A percentile compares a stretch with the other conserved stretches of the same genome.
Evolutionary conservation across 2,797 vertebrate species (phyloP).

Genomic region (Microchirus variegatus): DNA sequence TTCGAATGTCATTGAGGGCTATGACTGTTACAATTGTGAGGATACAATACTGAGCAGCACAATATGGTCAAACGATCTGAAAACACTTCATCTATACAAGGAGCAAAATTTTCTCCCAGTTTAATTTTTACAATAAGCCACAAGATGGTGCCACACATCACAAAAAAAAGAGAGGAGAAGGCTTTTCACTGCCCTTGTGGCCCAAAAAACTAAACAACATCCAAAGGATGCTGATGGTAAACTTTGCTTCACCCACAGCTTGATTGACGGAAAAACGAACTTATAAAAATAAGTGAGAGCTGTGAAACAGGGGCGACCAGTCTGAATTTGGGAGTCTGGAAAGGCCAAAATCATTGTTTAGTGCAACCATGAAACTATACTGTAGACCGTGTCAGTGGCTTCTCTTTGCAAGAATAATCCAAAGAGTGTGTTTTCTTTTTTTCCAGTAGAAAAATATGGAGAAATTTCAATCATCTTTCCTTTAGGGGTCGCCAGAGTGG

Average conservation of each 20-base stretch:
- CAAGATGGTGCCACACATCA: constrained; percentile 61
- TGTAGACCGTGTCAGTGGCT: no score
- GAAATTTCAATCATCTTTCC: no score
- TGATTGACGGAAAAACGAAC: constrained; percentile 54
- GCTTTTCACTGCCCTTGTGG: constrained; percentile 40
- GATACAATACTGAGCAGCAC: background rate
- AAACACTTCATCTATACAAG: background rate
- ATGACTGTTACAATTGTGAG: background rate
- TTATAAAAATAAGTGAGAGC: constrained; percentile 51
- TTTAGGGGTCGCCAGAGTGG: no score
- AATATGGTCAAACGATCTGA: background rate
- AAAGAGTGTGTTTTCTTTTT: no score
- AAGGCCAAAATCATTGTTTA: no score
- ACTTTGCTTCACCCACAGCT: constrained; percentile 62
- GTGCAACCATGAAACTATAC: no score
- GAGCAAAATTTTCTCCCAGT: background rate
- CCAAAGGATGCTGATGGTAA: constrained; percentile 50
- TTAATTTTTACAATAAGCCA: constrained; percentile 43
- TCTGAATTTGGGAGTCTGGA: no score
- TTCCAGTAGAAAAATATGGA: no score
- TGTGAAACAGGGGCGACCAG: constrained; percentile 36
- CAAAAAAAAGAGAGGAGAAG: constrained; percentile 16
- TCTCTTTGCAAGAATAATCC: no score
- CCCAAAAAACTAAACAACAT: constrained; percentile 54
- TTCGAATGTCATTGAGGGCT: no score